Evolutionary conservation across 2,113 vertebrate species (phyloP).

Genomic region (Triplophysa dalaica): DNA sequence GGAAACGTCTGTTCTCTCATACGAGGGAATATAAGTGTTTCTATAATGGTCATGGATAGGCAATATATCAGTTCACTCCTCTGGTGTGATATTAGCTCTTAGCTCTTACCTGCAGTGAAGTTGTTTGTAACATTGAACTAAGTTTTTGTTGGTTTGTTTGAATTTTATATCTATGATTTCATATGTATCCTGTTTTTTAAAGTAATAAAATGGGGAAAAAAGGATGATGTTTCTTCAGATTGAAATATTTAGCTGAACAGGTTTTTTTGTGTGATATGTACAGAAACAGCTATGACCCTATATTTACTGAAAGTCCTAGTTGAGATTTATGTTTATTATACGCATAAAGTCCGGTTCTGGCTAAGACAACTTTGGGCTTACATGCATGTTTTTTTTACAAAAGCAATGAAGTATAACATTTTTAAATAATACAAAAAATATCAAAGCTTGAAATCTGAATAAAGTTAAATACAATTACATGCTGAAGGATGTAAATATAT

Average conservation of each 20-base stretch:
- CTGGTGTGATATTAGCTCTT: conserved; percentile 67
- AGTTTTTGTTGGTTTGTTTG: conserved; percentile 63
- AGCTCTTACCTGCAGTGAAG: conserved; percentile 70
- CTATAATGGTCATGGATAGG: conserved; percentile 54
- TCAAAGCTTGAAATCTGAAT: background rate
- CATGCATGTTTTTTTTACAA: too few species aligned
- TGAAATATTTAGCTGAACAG: background rate
- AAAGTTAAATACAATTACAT: background rate
- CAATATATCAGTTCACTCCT: conserved; percentile 62
- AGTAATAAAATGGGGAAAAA: conserved; percentile 71
- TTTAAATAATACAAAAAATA: background rate
- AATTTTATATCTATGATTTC: conserved; percentile 77
- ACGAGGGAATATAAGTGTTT: conserved; percentile 34
- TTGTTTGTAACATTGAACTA: conserved; percentile 71
- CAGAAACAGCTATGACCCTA: background rate
- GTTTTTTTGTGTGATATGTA: background rate
- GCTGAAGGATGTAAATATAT: background rate
- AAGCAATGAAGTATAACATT: background rate
- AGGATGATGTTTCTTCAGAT: background rate
- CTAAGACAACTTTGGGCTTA: too few species aligned
- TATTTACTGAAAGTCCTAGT: too few species aligned
- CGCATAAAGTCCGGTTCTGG: background rate
- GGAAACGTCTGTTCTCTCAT: conserved; percentile 49
- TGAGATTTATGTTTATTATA: background rate
- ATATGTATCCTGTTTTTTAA: conserved; percentile 77